These are phyloP conservation scores for Autographa pulchrina DNA, from an alignment of 2,888 invertebrate species.

Conservation along the genomic window DNA sequence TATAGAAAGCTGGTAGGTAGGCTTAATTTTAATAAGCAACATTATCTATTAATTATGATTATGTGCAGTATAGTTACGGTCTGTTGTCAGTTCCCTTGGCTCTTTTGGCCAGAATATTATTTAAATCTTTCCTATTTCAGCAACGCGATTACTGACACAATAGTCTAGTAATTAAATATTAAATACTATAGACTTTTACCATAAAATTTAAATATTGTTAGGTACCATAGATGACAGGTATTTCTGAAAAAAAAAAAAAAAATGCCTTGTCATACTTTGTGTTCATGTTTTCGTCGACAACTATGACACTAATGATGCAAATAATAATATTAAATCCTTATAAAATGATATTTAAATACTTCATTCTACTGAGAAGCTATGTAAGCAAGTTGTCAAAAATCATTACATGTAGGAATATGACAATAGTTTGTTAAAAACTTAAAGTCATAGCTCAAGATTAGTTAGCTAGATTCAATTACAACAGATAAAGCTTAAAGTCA, in stretches of 20 bases:
- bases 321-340: conserved; percentile 1
- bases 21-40: background rate
- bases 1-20: background rate
- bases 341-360: background rate
- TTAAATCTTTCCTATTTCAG: background rate
- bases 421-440: background rate
- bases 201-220: background rate
- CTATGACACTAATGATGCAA: conserved; percentile 4
- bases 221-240: background rate
- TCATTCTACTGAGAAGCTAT: background rate
- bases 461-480: background rate
- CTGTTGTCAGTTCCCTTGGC: too few relatives aligned
- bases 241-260: too few relatives aligned
- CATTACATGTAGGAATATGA: background rate
- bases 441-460: background rate
- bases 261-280: background rate
- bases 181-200: background rate
- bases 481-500: background rate
- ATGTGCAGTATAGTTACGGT: too few relatives aligned
- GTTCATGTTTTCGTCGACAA: background rate
- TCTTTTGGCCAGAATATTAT: background rate
- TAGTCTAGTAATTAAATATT: background rate
- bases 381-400: background rate
- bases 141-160: background rate
- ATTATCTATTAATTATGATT: too few relatives aligned